phyloP scores from a whole-genome alignment of 2,113 vertebrate genomes.

The Platycercus adscitus region DNA sequence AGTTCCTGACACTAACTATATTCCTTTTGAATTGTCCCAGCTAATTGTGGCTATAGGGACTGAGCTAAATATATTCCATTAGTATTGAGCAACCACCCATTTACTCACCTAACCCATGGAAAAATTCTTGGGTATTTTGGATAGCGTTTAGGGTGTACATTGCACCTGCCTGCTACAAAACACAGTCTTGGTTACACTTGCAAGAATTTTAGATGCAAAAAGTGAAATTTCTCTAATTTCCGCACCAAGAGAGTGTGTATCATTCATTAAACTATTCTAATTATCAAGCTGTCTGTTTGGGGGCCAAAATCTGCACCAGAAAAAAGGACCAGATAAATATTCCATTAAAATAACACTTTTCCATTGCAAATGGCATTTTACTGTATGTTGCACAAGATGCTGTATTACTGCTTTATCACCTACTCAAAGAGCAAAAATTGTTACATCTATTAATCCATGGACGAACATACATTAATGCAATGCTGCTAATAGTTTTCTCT shows the following conservation, averaged over 20 bases:
- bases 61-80: background rate
- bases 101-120: background rate
- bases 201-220: background rate
- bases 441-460: background rate
- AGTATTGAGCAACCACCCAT: background rate
- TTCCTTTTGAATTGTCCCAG: background rate
- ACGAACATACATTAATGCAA: background rate
- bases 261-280: conserved; percentile 2
- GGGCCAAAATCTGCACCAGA: background rate
- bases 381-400: background rate
- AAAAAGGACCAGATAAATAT: conserved; percentile 8
- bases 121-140: background rate
- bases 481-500: background rate
- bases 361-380: background rate
- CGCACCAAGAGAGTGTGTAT: background rate
- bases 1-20: background rate
- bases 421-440: background rate
- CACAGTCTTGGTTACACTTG: background rate
- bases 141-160: background rate
- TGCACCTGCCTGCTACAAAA: background rate
- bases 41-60: background rate
- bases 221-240: background rate
- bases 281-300: background rate
- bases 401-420: background rate
- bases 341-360: conserved; percentile 38